These are phyloP conservation scores for Cryptus armator DNA, from an alignment of 2,888 invertebrate species.

Conservation along the genomic window DNA sequence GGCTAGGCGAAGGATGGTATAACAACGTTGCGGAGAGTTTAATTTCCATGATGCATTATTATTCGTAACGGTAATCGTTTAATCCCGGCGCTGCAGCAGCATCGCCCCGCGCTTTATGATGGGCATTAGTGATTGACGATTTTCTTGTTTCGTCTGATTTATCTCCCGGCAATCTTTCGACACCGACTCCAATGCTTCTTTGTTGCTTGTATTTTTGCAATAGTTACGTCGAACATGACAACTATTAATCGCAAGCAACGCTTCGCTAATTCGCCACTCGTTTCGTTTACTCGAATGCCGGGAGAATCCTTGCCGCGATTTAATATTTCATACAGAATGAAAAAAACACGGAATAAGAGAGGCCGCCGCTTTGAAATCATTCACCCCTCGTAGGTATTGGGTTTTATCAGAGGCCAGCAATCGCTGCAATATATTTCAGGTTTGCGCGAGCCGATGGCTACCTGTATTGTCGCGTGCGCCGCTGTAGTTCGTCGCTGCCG, in stretches of 20 bases:
- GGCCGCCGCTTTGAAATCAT: not conserved
- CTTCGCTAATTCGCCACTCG: not conserved
- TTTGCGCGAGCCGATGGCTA: conserved; percentile 76
- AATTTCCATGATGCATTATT: conserved; percentile 50
- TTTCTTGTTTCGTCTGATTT: not conserved
- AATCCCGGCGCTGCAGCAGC: conserved; percentile 30
- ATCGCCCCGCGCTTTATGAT: conserved; percentile 26
- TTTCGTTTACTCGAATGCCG: not conserved
- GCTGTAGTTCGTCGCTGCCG: conserved; percentile 72
- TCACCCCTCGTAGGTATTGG: not conserved
- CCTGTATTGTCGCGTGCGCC: conserved; percentile 41
- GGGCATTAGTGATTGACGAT: not conserved
- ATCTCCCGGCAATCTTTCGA: not conserved
- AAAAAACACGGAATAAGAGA: conserved; percentile 11
- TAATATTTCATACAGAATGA: not conserved
- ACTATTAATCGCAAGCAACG: not conserved
- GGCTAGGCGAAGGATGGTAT: conserved; percentile 22
- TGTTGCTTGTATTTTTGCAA: too few relatives aligned
- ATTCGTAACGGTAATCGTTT: conserved; percentile 64
- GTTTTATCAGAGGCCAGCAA: conserved; percentile 73
- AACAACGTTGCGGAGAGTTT: conserved; percentile 35
- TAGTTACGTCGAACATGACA: too few relatives aligned
- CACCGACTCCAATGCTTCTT: not conserved
- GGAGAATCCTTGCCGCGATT: not conserved
- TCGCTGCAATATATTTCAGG: conserved; percentile 82